These are phyloP conservation scores for Marmota flaviventris DNA, from an alignment of 2,113 vertebrate species.

Conservation along the genomic window DNA sequence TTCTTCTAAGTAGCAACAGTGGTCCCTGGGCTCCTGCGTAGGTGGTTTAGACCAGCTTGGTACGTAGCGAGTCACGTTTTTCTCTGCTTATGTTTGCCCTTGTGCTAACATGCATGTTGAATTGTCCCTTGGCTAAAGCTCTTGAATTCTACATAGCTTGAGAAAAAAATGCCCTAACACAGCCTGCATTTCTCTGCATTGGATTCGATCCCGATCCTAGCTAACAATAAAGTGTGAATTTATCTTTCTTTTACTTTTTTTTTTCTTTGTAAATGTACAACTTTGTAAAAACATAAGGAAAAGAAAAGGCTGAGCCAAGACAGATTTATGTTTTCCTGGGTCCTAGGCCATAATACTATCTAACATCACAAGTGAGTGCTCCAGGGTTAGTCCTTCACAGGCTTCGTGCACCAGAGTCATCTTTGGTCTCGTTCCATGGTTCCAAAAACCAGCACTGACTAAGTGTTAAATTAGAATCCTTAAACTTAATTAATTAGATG, in stretches of 20 bases:
- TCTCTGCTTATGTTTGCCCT: not conserved
- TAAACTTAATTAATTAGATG: constrained; percentile 31
- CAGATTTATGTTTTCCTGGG: not conserved
- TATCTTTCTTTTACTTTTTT: constrained; percentile 1
- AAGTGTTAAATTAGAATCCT: not conserved
- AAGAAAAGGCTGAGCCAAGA: not conserved
- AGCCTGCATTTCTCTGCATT: not conserved
- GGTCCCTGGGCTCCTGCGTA: not conserved
- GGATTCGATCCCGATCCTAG: not conserved
- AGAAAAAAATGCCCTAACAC: not conserved
- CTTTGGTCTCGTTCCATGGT: not conserved
- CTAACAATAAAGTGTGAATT: not conserved
- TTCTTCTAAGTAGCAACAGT: not conserved
- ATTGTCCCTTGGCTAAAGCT: not conserved
- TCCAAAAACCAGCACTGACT: not conserved
- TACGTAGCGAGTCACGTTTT: not conserved
- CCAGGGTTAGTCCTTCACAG: not conserved
- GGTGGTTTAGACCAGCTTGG: not conserved
- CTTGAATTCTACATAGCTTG: not conserved
- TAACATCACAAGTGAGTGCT: not conserved
- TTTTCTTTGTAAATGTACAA: not conserved
- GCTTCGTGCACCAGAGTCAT: not conserved
- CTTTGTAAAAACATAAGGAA: constrained; percentile 23
- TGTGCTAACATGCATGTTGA: not conserved
- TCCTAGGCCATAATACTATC: not conserved